Conservation (phyloP, 2,797 vertebrate species). For the Lemur catta region DNA sequence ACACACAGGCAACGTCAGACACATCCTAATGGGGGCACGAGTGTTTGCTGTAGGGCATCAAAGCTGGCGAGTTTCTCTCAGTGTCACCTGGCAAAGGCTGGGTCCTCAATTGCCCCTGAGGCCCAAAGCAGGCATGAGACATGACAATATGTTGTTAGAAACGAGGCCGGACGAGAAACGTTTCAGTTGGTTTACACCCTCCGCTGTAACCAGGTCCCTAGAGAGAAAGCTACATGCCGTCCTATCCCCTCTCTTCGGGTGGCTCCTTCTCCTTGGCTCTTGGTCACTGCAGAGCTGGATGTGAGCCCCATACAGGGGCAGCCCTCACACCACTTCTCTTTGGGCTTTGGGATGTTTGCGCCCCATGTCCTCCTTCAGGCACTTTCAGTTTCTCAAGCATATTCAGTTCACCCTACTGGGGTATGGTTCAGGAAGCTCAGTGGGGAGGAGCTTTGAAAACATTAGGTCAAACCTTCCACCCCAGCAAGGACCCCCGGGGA, state of each 20-base stretch:
- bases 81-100: not conserved
- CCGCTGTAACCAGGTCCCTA: not conserved
- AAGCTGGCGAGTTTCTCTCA: not conserved
- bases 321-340: not conserved
- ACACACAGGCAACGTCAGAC: rapidly evolving
- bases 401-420: not conserved
- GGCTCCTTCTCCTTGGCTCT: not conserved
- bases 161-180: not conserved
- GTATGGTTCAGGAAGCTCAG: not conserved
- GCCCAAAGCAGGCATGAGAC: not conserved
- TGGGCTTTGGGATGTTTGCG: not conserved
- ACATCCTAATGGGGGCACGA: rapidly evolving
- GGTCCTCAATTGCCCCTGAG: not conserved
- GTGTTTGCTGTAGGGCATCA: not conserved
- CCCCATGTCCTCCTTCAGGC: not conserved
- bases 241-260: not conserved
- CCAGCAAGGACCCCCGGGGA: not conserved
- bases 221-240: rapidly evolving
- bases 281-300: rapidly evolving
- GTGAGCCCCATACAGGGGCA: not conserved
- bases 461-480: not conserved
- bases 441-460: not conserved
- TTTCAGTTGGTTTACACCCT: not conserved
- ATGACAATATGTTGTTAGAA: not conserved
- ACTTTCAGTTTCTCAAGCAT: not conserved